These are phyloP conservation scores for Abrostola triplasia DNA, from an alignment of 2,888 invertebrate species.

Conservation along the genomic window DNA sequence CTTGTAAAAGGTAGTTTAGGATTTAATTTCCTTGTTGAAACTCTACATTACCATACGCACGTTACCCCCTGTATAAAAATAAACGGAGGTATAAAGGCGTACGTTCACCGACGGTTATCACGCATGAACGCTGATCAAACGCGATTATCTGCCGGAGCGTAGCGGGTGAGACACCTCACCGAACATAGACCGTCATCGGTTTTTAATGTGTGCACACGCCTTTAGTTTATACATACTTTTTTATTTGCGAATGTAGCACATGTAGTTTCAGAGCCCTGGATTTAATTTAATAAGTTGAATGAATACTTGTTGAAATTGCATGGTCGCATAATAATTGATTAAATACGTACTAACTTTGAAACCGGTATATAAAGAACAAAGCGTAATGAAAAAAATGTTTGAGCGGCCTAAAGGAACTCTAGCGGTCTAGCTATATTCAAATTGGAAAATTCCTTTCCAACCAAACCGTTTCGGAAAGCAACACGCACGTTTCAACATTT, in stretches of 20 bases:
- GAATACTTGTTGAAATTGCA: neutral
- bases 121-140: conserved; percentile 82
- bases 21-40: conserved; percentile 36
- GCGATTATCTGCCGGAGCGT: conserved; percentile 70
- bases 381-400: too few relatives aligned
- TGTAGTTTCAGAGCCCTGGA: conserved; percentile 18
- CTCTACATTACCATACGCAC: conserved; percentile 34
- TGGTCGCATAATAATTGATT: too few relatives aligned
- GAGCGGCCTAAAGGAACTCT: neutral
- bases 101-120: conserved; percentile 59
- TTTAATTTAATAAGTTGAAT: conserved; percentile 28
- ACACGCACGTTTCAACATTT: neutral
- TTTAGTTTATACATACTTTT: conserved; percentile 32
- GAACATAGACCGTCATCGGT: conserved; percentile 59
- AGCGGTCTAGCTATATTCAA: neutral
- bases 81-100: conserved; percentile 61
- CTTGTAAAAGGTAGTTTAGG: neutral
- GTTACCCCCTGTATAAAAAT: conserved; percentile 60
- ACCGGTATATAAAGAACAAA: too few relatives aligned
- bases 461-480: neutral
- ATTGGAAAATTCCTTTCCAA: neutral
- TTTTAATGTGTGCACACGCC: conserved; percentile 52
- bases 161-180: conserved; percentile 60
- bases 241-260: conserved; percentile 10
- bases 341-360: too few relatives aligned